Evolutionary conservation across 1,140 invertebrate genomes (phyloP), one percentile per base, ranked within the genome.

Genomic region (Sycophaga agraensis): DNA sequence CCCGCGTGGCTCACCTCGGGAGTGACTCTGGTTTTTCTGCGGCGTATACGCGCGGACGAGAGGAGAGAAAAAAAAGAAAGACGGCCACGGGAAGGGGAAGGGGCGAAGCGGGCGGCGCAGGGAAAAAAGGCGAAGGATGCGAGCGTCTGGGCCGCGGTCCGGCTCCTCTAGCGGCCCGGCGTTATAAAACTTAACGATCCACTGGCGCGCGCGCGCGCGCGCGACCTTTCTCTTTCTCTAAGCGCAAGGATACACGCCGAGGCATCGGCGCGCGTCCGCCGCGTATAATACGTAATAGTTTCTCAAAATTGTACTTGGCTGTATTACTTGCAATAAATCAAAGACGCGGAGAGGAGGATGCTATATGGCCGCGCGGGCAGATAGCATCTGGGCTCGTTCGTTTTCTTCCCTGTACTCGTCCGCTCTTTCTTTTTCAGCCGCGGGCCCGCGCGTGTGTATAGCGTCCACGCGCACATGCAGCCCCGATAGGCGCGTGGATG

Each of bases 241-340:
- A 45, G 12, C 28, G 31, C 49, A 28, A n/a, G 49, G 35, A 31
- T 22, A n/a, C n/a, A n/a, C n/a, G n/a, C n/a, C n/a, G n/a, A n/a
- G n/a, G n/a, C n/a, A n/a, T n/a, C n/a, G n/a, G n/a, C n/a, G n/a
- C n/a, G n/a, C n/a, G n/a, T n/a, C n/a, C n/a, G n/a, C n/a, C n/a
- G n/a, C n/a, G n/a, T n/a, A n/a, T n/a, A n/a, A n/a, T 59, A 51
- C 40, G 40, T 59, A n/a, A 24, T 40, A 54, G 21, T 55, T 61
- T 62, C 51, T 12, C 37, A 62, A 62, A 62, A 62, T 56, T 8
- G 21, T 51, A 61, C 43, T 39, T 61, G 35, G 28, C n/a, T n/a
- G 35, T 61, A 55, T 61, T 61, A 48, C 43, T 55, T 45, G 22
- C 50, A 37, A 61, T 61, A 61, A 61, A 61, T 61, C 59, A 61